Evolutionary conservation across 2,113 vertebrate species (phyloP), one percentile per base, ranked within the genome.

Genomic region (Pampusana beccarii): DNA sequence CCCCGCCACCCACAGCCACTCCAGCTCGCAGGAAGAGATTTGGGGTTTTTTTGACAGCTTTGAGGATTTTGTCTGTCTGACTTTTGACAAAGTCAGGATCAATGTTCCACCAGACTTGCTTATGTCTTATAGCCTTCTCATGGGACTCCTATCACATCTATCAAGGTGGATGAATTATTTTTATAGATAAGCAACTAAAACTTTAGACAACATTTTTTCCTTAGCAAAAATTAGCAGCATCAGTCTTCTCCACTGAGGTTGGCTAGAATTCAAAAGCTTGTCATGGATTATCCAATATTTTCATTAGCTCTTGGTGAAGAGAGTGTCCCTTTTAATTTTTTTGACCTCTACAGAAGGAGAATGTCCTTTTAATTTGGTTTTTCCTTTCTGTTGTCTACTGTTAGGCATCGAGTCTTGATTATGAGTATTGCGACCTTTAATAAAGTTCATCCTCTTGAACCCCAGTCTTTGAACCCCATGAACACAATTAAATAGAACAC

Each of bases 71-170:
- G 64, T 86, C 40, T 70, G 74, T 54, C 82, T 88, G 72, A n/a
- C 56, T 86, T 91, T 36, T 95, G 89, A 58, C 79, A 69, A 71
- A 78, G 91, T 26, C 83, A 78, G 87, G 80, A 70, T 91, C 77
- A 23, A 12, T 54, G 83, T 66, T 91, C 77, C 89, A 78, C 54
- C 83, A 58, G 72, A 46, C 69, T 50, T 69, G 77, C 77, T 69
- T 34, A 7, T 80, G 91, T 64, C 73, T 70, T 70, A 14, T 13
- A 83, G 40, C 58, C 38, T 48, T 34, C 92, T 60, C 70, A 3
- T 26, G 85, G 78, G 73, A 29, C 48, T 78, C 26, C 69, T 31
- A 17, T 28, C 6, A 0, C 50, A 13, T 53, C 74, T 66, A 10
- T 51, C 72, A 84, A 54, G 64, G 69, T 57, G 73, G 31, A 66